Evolutionary conservation across 2,888 invertebrate species (phyloP).

Genomic region (Drosophila merina): DNA sequence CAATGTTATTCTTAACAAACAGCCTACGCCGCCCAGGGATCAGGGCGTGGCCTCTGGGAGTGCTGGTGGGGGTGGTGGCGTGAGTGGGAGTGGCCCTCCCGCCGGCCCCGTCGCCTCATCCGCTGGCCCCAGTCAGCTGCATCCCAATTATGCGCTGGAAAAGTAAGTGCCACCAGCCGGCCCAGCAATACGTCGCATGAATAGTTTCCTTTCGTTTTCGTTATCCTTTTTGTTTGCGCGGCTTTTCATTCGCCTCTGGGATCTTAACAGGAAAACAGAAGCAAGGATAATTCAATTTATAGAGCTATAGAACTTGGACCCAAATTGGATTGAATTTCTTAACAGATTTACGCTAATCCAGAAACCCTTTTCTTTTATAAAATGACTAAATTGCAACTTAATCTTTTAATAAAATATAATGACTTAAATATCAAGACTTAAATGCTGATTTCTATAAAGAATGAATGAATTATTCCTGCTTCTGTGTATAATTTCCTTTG

Average conservation of each 20-base stretch:
- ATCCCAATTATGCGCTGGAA: conserved; percentile 75
- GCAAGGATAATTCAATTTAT: not conserved
- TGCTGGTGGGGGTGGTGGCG: not conserved
- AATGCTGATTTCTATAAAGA: not conserved
- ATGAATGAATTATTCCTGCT: not conserved
- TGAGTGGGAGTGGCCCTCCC: conserved; percentile 29
- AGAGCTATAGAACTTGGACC: not conserved
- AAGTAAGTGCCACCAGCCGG: conserved; percentile 78
- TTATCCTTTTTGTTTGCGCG: conserved; percentile 5
- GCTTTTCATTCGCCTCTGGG: conserved; percentile 2
- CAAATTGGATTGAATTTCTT: not conserved
- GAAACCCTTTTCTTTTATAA: no score
- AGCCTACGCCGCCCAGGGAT: conserved; percentile 73
- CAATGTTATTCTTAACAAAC: conserved; percentile 80
- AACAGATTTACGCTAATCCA: not conserved
- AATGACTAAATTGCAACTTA: not conserved
- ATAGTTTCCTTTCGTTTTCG: conserved; percentile 40
- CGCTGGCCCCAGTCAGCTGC: conserved; percentile 57
- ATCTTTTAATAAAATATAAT: not conserved
- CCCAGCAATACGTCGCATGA: conserved; percentile 53
- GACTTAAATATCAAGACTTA: not conserved
- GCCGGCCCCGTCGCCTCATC: conserved; percentile 11
- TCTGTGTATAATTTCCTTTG: not conserved
- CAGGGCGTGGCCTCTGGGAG: conserved; percentile 36
- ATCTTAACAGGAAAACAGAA: not conserved